These are phyloP conservation scores for Natator depressus DNA, from an alignment of 2,113 vertebrate genomes.

Conservation along the genomic window DNA sequence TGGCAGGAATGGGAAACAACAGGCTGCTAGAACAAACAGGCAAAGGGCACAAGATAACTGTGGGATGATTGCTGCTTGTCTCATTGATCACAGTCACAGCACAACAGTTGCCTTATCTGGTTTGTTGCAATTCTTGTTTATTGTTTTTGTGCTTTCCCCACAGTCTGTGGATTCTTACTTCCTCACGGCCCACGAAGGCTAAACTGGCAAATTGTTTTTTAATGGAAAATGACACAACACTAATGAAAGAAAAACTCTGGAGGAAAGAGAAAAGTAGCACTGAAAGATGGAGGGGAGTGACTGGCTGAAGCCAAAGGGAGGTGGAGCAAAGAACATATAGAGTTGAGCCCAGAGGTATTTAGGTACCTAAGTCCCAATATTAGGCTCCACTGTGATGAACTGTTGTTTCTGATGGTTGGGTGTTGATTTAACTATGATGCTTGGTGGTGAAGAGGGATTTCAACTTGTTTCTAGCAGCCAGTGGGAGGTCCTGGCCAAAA, in stretches of 20 bases:
- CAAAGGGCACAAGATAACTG: neutral
- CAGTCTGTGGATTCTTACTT: neutral
- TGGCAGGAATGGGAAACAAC: neutral
- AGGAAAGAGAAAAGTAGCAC: neutral
- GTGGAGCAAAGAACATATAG: neutral
- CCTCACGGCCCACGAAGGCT: neutral
- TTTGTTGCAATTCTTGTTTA: neutral
- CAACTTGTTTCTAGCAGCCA: neutral
- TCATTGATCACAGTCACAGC: no score
- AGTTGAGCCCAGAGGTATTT: no score
- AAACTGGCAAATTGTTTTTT: neutral
- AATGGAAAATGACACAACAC: neutral
- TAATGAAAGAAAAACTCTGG: neutral
- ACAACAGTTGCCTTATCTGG: no score
- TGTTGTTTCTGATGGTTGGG: neutral
- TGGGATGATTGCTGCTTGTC: no score
- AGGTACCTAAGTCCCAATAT: no score
- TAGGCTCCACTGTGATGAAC: no score
- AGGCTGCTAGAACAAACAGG: neutral
- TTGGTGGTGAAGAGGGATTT: neutral
- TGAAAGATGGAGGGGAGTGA: neutral
- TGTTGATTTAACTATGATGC: neutral
- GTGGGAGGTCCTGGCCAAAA: neutral
- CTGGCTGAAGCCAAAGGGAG: neutral
- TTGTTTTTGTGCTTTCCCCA: neutral